Conservation (phyloP, 2,888 invertebrate species). For the Plebejus melissa region DNA sequence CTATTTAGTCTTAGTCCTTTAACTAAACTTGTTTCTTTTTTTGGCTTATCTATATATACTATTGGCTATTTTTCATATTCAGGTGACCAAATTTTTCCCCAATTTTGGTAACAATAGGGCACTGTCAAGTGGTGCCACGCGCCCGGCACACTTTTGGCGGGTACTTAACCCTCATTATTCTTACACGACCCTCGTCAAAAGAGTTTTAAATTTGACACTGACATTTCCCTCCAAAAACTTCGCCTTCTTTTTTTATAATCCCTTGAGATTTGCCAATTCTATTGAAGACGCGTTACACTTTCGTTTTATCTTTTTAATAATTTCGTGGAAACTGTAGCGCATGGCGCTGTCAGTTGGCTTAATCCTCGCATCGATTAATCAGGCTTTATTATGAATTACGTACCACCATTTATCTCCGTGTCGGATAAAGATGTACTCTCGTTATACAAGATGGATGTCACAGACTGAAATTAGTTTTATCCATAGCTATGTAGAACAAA, state of each 20-base stretch:
- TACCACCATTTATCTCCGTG: constrained; percentile 25
- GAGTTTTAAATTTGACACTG: constrained; percentile 1
- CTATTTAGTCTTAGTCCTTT: too few species aligned
- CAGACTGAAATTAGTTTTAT: constrained; percentile 1
- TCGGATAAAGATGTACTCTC: constrained; percentile 26
- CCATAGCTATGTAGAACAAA: background rate
- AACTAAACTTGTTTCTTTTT: background rate
- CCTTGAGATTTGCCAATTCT: constrained; percentile 1
- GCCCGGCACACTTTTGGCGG: constrained; percentile 8
- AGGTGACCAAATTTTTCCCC: background rate
- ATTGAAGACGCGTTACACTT: constrained; percentile 7
- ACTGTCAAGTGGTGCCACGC: constrained; percentile 8
- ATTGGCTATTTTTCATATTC: background rate
- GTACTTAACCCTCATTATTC: constrained; percentile 1
- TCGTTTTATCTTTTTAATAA: constrained; percentile 22
- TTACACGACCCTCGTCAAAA: constrained; percentile 13
- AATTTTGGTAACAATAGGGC: background rate
- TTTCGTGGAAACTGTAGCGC: constrained; percentile 25
- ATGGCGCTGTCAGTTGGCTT: constrained; percentile 21
- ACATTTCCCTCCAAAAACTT: background rate
- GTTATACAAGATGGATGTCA: constrained; percentile 22
- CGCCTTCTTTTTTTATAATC: constrained; percentile 6
- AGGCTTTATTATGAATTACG: constrained; percentile 28
- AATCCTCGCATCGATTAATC: constrained; percentile 26
- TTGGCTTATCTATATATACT: background rate